Evolutionary conservation across 35 echinoderm and acorn worm species (phyloP), one percentile per base, ranked within the genome.

Genomic region (Apostichopus californicus): DNA sequence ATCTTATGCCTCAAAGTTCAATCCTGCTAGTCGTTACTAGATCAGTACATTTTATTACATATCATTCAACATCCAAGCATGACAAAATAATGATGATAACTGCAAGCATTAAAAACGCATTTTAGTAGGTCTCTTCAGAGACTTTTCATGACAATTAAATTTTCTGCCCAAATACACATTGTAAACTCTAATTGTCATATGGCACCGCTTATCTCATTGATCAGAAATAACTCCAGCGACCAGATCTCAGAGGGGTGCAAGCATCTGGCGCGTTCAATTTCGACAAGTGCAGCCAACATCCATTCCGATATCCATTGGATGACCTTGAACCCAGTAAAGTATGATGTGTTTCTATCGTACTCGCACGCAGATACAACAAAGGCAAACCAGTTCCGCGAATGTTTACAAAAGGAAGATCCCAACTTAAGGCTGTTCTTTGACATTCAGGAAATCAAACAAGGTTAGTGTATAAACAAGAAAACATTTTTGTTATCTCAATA

Each of bases 341-440:
- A 98, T 73, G 96, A 98, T 70, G 60, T 98, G 14, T 98, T 98
- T 57, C 73, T 98, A 10, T 98, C 96, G 2, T 98, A 98, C 87
- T 92, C 80, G 61, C 96, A 98, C 55, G 56, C 81, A 10, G 92
- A 98, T 87, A 72, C 82, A 18, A 83, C 89, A 17, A 87, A 84
- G 77, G 96, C 92, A 17, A 94, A 88, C 25, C 81, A 66, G 14
- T 55, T 98, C 14, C 80, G 93, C 5, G 73, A 95, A 59, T 70
- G 63, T 10, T 68, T 98, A 1, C 80, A 94, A 77, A 88, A 72
- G 52, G 9, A 92, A 13, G 77, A 91, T 15, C 88, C 94, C 8
- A 56, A 94, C 24, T 78, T 98, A 28, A 93, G 92, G 57, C 73
- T 98, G 6, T 98, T 98, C 72, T 98, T 98, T 58, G 96, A 98